Evolutionary conservation across 2,888 invertebrate species (phyloP).

Genomic region (Eristalinus aeneus): DNA sequence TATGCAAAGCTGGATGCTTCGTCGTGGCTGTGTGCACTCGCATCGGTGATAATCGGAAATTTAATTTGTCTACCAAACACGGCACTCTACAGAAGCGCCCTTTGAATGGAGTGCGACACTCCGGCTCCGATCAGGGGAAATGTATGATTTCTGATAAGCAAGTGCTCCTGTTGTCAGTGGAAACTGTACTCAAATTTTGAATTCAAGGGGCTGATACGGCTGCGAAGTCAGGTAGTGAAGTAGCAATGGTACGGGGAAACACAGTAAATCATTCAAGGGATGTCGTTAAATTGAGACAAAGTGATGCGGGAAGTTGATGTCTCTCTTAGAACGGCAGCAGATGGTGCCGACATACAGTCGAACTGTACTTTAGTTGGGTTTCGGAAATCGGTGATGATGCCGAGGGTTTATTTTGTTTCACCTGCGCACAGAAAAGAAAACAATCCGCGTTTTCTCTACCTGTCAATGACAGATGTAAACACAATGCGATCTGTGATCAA

Average conservation of each 20-base stretch:
- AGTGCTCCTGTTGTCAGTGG: constrained; percentile 47
- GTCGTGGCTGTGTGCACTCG: constrained; percentile 52
- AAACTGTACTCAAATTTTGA: neutral
- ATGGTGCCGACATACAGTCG: constrained; percentile 4
- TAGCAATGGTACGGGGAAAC: neutral
- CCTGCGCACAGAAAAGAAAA: constrained; percentile 1
- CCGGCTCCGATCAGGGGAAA: neutral
- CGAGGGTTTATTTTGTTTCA: constrained; percentile 25
- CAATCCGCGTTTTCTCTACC: neutral
- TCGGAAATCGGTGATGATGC: constrained; percentile 35
- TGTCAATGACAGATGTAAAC: constrained; percentile 7
- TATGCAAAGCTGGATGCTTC: constrained; percentile 55
- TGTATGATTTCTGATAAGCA: neutral
- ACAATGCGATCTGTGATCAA: constrained; percentile 6
- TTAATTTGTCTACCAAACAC: constrained; percentile 59
- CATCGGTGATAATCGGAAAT: constrained; percentile 68
- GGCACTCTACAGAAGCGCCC: neutral
- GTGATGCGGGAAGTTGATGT: neutral
- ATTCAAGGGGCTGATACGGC: constrained; percentile 2
- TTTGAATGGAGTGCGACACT: neutral
- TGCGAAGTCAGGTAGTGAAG: constrained; percentile 32
- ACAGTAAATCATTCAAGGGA: constrained; percentile 17
- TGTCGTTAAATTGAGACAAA: constrained; percentile 40
- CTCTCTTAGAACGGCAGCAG: constrained; percentile 38
- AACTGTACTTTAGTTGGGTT: neutral